Percentiles rank a stretch among this genome's conserved stretches.
Conservation (phyloP, 2,888 invertebrate genomes). For the Phytoseiulus persimilis region DNA sequence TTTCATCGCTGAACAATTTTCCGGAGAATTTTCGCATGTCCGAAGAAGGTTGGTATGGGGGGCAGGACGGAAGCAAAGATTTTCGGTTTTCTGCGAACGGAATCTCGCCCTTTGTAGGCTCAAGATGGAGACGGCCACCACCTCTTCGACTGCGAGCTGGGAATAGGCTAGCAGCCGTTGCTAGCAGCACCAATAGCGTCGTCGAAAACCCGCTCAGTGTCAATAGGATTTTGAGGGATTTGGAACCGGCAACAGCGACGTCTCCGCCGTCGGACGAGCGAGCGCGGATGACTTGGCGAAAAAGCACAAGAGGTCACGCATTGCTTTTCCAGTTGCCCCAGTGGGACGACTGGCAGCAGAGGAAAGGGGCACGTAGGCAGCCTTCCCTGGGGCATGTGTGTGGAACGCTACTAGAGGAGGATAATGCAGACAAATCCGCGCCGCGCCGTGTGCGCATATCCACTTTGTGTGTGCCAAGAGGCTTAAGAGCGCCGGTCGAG, state of each 20-base stretch:
- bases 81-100: neutral
- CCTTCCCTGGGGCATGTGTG: neutral
- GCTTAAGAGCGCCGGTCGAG: neutral
- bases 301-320: conserved; percentile 5
- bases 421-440: neutral
- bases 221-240: neutral
- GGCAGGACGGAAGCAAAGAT: neutral
- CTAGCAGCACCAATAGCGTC: neutral
- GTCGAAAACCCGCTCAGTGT: neutral
- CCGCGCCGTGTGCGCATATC: neutral
- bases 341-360: neutral
- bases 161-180: neutral
- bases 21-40: too few relatives aligned
- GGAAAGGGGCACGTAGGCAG: neutral
- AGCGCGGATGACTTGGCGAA: neutral
- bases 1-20: too few relatives aligned
- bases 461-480: neutral
- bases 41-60: neutral
- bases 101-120: neutral
- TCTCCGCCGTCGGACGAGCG: neutral
- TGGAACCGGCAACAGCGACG: neutral
- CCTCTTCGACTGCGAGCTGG: neutral
- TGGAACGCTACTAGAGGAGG: neutral
- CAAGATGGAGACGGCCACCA: neutral
- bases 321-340: neutral